Percentiles rank a stretch among this genome's conserved stretches.
Conservation (phyloP, 2,113 vertebrate genomes). For the pig (Sus scrofa) region DNA sequence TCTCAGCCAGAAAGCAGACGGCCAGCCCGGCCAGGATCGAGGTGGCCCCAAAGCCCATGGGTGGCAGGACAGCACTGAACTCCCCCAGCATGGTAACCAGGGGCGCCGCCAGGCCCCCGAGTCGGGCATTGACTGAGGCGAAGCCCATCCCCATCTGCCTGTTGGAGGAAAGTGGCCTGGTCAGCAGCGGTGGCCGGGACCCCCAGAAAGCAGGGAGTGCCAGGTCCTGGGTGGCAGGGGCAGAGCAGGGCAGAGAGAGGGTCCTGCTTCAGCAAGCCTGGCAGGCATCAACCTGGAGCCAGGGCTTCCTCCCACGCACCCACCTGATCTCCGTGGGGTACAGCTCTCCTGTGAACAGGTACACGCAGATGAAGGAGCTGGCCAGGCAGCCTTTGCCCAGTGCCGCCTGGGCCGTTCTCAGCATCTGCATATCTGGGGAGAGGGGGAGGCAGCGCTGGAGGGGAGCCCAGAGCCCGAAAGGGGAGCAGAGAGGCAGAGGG, state of each 20-base stretch:
- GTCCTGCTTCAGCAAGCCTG: background rate
- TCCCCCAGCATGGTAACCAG: slow-evolving; percentile 87
- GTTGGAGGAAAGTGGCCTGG: background rate
- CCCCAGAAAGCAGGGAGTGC: fast-evolving
- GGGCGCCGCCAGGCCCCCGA: slow-evolving; percentile 90
- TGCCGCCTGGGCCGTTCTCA: slow-evolving; percentile 87
- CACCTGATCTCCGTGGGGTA: slow-evolving; percentile 92
- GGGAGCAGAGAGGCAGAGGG: slow-evolving; percentile 34
- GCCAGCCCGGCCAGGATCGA: slow-evolving; percentile 88
- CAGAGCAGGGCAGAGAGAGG: background rate
- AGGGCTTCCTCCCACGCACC: background rate
- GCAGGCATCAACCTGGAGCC: background rate
- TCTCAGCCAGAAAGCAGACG: slow-evolving; percentile 89
- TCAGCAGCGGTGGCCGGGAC: background rate
- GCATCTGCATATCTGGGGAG: slow-evolving; percentile 83
- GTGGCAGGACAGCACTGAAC: slow-evolving; percentile 80
- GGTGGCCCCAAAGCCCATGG: slow-evolving; percentile 87
- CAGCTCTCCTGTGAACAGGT: slow-evolving; percentile 91
- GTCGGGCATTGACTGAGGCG: slow-evolving; percentile 88
- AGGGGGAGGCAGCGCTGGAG: background rate
- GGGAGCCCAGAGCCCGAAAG: background rate
- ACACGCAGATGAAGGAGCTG: slow-evolving; percentile 90
- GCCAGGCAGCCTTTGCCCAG: slow-evolving; percentile 92
- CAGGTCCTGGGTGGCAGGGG: fast-evolving
- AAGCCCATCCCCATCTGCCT: slow-evolving; percentile 93